Percentiles rank a stretch among this genome's conserved stretches.
Evolutionary conservation across 2,888 invertebrate genomes (phyloP).

Genomic region (Hemistola chrysoprasaria): DNA sequence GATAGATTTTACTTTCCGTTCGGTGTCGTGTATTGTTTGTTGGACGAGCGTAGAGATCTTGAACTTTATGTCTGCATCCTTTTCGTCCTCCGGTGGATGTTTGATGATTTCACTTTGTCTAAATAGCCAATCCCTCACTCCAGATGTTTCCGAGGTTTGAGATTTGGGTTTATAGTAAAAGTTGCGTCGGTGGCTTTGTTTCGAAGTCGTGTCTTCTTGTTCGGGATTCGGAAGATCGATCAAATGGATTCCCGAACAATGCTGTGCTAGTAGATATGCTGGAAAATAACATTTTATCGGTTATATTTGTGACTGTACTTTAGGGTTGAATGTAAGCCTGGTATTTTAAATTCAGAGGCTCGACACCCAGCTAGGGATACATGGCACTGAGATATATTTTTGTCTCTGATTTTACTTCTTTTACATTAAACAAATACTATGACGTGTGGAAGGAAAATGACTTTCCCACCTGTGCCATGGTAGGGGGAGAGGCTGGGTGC

Average conservation of each 20-base stretch:
- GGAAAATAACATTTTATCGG: slow-evolving; percentile 11
- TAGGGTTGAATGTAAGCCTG: too few relatives aligned
- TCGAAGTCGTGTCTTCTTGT: slow-evolving; percentile 4
- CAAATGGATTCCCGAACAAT: slow-evolving; percentile 34
- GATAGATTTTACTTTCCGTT: slow-evolving; percentile 47
- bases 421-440: too few relatives aligned
- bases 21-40: slow-evolving; percentile 58
- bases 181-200: too few relatives aligned
- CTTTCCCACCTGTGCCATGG: too few relatives aligned
- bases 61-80: slow-evolving; percentile 52
- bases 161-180: too few relatives aligned
- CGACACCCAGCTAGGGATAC: too few relatives aligned
- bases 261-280: slow-evolving; percentile 26
- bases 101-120: slow-evolving; percentile 12
- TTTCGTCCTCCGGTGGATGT: slow-evolving; percentile 35
- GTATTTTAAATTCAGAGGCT: too few relatives aligned
- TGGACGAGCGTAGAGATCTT: slow-evolving; percentile 58
- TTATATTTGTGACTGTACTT: not conserved
- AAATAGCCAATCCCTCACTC: slow-evolving; percentile 7
- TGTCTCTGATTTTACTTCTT: too few relatives aligned
- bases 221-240: slow-evolving; percentile 33
- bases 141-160: too few relatives aligned
- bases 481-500: too few relatives aligned
- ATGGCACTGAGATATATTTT: too few relatives aligned
- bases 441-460: too few relatives aligned